Base-by-base conservation (phyloP, 2,888 invertebrate species). In the Darwinula stevensoni region DNA sequence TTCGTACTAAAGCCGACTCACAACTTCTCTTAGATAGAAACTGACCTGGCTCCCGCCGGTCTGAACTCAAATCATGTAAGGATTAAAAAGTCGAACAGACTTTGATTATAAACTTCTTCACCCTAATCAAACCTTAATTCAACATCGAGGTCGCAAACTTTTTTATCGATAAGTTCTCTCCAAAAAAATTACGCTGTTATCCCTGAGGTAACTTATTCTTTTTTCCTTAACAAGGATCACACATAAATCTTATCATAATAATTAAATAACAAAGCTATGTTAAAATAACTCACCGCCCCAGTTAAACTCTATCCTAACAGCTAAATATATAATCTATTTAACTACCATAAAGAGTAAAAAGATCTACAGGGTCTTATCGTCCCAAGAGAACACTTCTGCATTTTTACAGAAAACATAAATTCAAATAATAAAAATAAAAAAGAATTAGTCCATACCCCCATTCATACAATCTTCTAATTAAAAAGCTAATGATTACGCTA, bases 91-190 rank as follows among this genome's bases (percentile, higher is more conserved):
- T 44, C 44, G 46, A 61, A 66, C 64, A 55, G 53, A 47, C 48
- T 42, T 33, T 38, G 39, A 35, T 39, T 54, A 57, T 58, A 56
- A 64, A 59, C 58, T 54, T 52, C 62, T 69, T 47, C 67, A 59
- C 60, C 58, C 56, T 59, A 58, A 56, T 54, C 60, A 57, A 56
- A 59, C 48, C 59, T 65, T 70, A 70, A 70, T 71, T 67, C 71
- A 73, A 72, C 71, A 73, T 73, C 70, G 72, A 73, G 70, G 70
- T 71, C 67, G 65, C 65, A 70, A 71, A 57, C 66, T 61, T 51
- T 61, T 57, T 59, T 64, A 61, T 58, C 55, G 61, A 71, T 70
- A 52, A 48, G 67, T 60, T 58, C 69, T 70, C 59, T 63, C 53
- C 54, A 64, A 63, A 61, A 62, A 62, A 59, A 70, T 69, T 61